Conservation (phyloP, 1,140 invertebrate species). For the Nasonia longicornis region DNA sequence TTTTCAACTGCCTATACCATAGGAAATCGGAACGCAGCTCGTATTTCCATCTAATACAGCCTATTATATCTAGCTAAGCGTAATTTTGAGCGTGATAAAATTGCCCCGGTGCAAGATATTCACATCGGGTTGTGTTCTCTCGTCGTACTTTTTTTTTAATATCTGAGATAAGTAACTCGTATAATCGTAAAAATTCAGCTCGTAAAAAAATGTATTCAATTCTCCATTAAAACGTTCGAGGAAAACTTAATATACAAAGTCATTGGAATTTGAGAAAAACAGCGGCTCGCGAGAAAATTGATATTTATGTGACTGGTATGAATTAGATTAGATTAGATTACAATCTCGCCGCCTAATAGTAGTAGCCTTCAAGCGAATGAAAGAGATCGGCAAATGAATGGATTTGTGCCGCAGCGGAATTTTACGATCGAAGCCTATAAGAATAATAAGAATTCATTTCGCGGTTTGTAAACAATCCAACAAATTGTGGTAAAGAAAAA, state of each 20-base stretch:
- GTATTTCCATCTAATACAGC: not conserved
- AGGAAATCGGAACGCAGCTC: too few relatives aligned
- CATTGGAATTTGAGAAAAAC: not conserved
- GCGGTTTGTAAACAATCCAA: too few relatives aligned
- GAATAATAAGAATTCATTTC: not conserved
- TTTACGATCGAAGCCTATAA: not conserved
- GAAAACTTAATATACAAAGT: not conserved
- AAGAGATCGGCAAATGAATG: not conserved
- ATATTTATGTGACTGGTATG: not conserved
- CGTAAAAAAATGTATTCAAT: too few relatives aligned
- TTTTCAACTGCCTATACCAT: not conserved
- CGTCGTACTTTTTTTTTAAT: too few relatives aligned
- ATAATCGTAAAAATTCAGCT: too few relatives aligned
- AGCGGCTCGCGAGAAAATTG: not conserved
- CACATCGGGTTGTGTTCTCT: too few relatives aligned
- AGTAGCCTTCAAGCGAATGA: not conserved
- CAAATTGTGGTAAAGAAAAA: too few relatives aligned
- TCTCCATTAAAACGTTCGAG: not conserved
- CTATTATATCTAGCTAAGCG: not conserved
- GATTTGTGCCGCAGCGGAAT: not conserved
- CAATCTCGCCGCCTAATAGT: not conserved
- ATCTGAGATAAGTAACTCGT: too few relatives aligned
- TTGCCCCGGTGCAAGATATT: too few relatives aligned
- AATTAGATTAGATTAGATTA: slow-evolving; percentile 1
- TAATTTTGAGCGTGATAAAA: too few relatives aligned